phyloP scores from a whole-genome alignment of 2,797 vertebrate species.

The Mormyrops boulengeri region DNA sequence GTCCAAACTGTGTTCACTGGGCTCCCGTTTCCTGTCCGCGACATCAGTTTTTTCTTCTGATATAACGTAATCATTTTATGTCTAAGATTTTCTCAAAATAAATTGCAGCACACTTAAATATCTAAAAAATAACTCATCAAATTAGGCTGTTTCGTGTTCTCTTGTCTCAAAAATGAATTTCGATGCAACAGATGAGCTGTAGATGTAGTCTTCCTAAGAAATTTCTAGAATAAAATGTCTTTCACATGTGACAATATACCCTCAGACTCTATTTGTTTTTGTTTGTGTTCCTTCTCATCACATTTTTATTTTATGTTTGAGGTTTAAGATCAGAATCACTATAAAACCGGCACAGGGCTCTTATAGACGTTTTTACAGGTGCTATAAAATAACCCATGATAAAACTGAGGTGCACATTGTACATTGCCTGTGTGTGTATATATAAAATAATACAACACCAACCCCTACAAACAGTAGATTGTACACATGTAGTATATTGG shows the following conservation, averaged over 20 bases:
- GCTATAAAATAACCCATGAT: background rate
- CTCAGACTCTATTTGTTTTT: conserved; percentile 17
- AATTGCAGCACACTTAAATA: background rate
- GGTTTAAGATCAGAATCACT: background rate
- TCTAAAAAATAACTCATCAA: background rate
- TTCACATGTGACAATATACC: conserved; percentile 27
- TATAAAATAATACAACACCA: background rate
- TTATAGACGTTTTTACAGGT: background rate
- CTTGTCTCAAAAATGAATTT: conserved; percentile 2
- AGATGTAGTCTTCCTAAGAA: conserved; percentile 21
- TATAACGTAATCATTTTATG: background rate
- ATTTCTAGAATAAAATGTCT: conserved; percentile 16
- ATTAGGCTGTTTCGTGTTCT: background rate
- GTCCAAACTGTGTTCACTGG: no score
- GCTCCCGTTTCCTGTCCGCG: no score
- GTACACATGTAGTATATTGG: background rate
- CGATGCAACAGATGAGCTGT: conserved; percentile 18
- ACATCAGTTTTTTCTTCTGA: no score
- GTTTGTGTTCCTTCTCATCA: conserved; percentile 12
- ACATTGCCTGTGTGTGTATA: background rate
- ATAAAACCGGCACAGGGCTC: background rate
- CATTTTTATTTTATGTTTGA: conserved; percentile 16
- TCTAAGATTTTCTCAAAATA: background rate
- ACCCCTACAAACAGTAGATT: background rate
- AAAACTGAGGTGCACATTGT: background rate